Base-by-base conservation (phyloP, 2,797 vertebrate species). In the Thamnophis elegans region DNA sequence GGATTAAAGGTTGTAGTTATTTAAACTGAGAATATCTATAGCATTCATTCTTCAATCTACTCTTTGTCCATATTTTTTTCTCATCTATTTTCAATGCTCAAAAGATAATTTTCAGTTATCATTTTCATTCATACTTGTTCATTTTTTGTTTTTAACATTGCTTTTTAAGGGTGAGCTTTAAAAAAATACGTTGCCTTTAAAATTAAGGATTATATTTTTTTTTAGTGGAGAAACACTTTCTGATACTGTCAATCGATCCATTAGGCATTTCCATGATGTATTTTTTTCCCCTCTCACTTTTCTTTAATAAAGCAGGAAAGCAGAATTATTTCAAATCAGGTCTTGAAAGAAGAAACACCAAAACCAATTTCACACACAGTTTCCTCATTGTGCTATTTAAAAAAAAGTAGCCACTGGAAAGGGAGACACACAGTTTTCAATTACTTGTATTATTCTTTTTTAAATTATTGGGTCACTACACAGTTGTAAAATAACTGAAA, bases 311-410 rank as follows among this genome's bases (percentile, higher is more conserved):
- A 86, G 92, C 36, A 90, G 54, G 47, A 25, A 42, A 92, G 62
- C 3, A 55, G 92, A 78, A 92, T 91, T 0, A 73, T 93, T 95
- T 95, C 87, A 91, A 85, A 93, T 78, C 60, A 85, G 65, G 53
- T 59, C 87, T 92, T 95, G 82, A 94, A 87, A 78, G 87, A 91
- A 89, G 93, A 95, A 95, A 94, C 54, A 91, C 25, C 86, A 94
- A 88, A 92, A 95, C 88, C 51, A 93, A 93, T 96, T 95, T 96
- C 94, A 94, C 90, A 95, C 51, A 22, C 90, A 56, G 90, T 91
- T 95, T 94, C 92, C 91, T 92, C 94, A 28, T 88, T 90, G 58
- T 88, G 87, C 92, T 95, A 0, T 96, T 58, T 88, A 42, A 68
- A 94, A 90, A 90, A 94, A 22, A 89, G 14, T 65, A 0, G 0